Percentiles rank a stretch among this genome's conserved stretches.
phyloP scores from a whole-genome alignment of 2,113 vertebrate species.

The Rhynchomys soricoides region DNA sequence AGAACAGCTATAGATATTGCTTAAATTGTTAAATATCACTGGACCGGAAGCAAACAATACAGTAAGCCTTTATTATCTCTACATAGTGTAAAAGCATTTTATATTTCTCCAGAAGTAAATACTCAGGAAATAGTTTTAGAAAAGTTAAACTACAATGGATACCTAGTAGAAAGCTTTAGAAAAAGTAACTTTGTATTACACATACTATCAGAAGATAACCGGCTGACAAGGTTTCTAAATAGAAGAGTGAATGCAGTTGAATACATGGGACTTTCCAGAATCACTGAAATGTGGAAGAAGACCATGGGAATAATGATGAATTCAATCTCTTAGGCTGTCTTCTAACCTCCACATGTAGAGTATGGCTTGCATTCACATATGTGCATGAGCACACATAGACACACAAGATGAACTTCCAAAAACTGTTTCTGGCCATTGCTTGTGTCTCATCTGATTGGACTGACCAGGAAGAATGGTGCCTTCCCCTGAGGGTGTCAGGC shows the following conservation, averaged over 20 bases:
- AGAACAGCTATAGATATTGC: neutral
- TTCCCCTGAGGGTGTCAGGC: neutral
- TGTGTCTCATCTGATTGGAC: neutral
- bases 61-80: neutral
- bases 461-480: neutral
- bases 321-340: too few relatives aligned
- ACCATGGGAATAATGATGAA: neutral
- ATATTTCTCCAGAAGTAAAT: neutral
- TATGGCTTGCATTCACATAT: too few relatives aligned
- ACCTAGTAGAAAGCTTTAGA: neutral
- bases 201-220: neutral
- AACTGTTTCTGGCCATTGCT: neutral
- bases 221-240: neutral
- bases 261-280: neutral
- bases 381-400: too few relatives aligned
- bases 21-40: neutral
- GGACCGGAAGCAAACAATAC: neutral
- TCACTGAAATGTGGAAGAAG: neutral
- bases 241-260: neutral
- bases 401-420: neutral
- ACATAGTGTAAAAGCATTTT: neutral
- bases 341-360: too few relatives aligned
- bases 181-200: neutral
- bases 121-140: neutral
- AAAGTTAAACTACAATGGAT: neutral